These are phyloP conservation scores for Brenthis daphne DNA, from an alignment of 2,888 invertebrate genomes.

Conservation along the genomic window DNA sequence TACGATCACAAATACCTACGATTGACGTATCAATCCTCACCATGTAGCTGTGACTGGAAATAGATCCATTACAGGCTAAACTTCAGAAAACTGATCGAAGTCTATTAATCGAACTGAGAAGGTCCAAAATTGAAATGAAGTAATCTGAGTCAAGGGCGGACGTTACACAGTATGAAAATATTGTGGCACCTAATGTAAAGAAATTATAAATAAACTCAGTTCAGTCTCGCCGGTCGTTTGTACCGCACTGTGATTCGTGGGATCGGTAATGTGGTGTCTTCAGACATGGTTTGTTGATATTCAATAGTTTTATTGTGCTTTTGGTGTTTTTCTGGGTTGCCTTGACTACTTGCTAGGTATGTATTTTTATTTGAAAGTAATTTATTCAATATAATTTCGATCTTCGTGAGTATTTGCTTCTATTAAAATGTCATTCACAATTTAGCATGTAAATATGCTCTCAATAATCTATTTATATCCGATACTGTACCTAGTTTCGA, in stretches of 20 bases:
- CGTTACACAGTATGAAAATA: conserved; percentile 62
- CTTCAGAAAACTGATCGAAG: conserved; percentile 34
- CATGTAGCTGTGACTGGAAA: conserved; percentile 9
- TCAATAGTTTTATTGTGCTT: conserved; percentile 16
- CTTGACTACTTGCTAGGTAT: conserved; percentile 7
- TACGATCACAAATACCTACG: conserved; percentile 15
- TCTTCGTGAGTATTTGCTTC: not conserved
- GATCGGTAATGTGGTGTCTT: conserved; percentile 35
- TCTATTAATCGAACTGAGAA: conserved; percentile 32
- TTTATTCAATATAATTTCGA: not conserved
- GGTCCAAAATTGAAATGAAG: conserved; percentile 38
- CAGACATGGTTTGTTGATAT: conserved; percentile 30
- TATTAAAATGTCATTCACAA: conserved; percentile 7
- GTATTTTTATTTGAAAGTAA: not conserved
- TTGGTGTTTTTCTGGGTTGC: conserved; percentile 10
- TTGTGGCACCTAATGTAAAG: conserved; percentile 64
- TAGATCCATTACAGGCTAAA: conserved; percentile 23
- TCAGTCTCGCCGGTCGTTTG: conserved; percentile 46
- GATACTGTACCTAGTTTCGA: conserved; percentile 7
- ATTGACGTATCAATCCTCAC: conserved; percentile 33
- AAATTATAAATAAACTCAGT: conserved; percentile 77
- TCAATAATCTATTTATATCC: conserved; percentile 12
- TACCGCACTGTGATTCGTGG: conserved; percentile 36
- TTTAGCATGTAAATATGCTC: conserved; percentile 20
- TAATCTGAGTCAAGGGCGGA: conserved; percentile 73